A percentile compares a stretch with the other conserved stretches of the same genome.
Conservation (phyloP, 2,797 vertebrate genomes). For the Pempheris klunzingeri region DNA sequence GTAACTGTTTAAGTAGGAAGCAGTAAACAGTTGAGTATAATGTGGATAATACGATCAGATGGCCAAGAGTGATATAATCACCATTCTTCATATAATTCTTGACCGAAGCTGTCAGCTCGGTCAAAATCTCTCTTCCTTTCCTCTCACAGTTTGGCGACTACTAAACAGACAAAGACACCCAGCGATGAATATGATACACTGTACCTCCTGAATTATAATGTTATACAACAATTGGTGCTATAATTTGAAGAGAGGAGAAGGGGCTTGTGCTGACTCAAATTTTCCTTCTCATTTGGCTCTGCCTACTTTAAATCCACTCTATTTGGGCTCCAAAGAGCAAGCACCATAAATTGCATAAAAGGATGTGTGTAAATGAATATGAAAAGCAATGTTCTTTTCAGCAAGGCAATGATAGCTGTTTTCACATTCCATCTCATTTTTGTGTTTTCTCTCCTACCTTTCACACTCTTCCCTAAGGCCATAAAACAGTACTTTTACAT, state of each 20-base stretch:
- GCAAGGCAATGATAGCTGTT: conserved; percentile 72
- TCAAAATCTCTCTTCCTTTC: background rate
- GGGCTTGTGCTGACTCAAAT: conserved; percentile 63
- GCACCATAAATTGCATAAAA: conserved; percentile 80
- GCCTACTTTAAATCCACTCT: conserved; percentile 52
- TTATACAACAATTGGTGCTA: conserved; percentile 47
- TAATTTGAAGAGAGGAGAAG: conserved; percentile 58
- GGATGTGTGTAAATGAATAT: conserved; percentile 83
- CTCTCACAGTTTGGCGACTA: conserved; percentile 1
- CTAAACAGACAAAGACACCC: conserved; percentile 8
- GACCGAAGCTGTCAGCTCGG: background rate
- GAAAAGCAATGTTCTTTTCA: conserved; percentile 77
- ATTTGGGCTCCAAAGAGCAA: conserved; percentile 72
- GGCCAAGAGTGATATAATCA: too few relatives aligned
- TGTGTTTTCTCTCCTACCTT: conserved; percentile 82
- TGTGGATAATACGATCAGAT: background rate
- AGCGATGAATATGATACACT: conserved; percentile 7
- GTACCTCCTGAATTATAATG: conserved; percentile 37
- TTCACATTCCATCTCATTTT: conserved; percentile 81
- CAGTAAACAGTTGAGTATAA: background rate
- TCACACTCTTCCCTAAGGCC: conserved; percentile 83
- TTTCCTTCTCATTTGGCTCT: conserved; percentile 60
- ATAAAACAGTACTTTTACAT: conserved; percentile 90
- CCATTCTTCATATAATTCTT: background rate
- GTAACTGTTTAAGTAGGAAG: background rate